Conservation (phyloP, 2,113 vertebrate genomes). For the Cinclus cinclus region DNA sequence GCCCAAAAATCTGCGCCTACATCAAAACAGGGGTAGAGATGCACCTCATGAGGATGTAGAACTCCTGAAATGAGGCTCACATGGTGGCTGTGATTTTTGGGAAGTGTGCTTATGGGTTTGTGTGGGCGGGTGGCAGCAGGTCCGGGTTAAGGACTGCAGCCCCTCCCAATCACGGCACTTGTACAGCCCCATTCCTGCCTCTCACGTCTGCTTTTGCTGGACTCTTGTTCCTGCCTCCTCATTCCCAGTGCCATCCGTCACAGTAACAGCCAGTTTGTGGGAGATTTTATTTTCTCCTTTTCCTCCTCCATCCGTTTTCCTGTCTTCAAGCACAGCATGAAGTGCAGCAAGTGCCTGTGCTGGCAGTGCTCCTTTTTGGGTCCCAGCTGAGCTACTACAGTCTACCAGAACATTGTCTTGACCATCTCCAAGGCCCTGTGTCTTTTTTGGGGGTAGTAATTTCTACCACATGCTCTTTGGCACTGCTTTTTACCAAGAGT, state of each 20-base stretch:
- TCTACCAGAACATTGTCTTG: background rate
- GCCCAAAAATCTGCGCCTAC: background rate
- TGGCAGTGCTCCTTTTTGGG: background rate
- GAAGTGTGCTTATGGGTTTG: background rate
- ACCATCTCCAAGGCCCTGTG: background rate
- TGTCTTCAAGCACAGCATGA: background rate
- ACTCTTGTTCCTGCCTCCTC: background rate
- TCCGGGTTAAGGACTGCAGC: background rate
- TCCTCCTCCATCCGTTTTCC: background rate
- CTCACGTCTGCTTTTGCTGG: background rate
- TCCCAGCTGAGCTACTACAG: background rate
- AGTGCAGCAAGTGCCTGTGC: background rate
- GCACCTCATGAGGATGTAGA: background rate
- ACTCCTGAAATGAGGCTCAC: background rate
- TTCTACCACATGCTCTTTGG: background rate
- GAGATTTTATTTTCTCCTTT: slow-evolving; percentile 13
- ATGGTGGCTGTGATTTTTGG: background rate
- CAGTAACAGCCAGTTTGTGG: background rate
- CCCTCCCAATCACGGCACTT: background rate
- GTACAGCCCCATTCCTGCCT: background rate
- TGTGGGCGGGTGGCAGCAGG: background rate
- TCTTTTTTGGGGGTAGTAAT: background rate
- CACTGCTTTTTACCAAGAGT: background rate
- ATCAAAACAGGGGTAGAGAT: background rate
- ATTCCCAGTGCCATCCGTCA: background rate